Evolutionary conservation across 35 echinoderm and acorn worm genomes (phyloP).

Genomic region (Heliocidaris tuberculata): DNA sequence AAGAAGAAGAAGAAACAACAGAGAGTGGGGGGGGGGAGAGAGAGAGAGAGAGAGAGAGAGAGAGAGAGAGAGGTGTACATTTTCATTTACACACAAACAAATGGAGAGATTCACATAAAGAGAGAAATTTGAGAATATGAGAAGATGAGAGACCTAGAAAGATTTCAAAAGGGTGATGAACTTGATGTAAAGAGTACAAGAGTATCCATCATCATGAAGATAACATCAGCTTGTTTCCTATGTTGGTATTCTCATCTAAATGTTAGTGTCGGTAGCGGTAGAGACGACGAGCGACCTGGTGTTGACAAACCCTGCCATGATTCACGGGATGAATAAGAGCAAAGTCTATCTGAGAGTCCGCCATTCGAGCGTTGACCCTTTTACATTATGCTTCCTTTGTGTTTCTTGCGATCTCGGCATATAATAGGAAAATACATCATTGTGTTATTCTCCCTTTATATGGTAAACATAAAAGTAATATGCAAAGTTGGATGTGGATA

Average conservation of each 20-base stretch:
- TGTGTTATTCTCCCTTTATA: no score
- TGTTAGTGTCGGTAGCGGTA: slow-evolving; percentile 35
- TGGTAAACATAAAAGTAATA: no score
- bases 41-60: no score
- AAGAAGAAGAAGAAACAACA: no score
- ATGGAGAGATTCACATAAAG: no score
- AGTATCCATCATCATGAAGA: neutral
- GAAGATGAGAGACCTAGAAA: neutral
- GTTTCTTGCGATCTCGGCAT: neutral
- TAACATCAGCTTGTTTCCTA: neutral
- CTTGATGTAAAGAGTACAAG: neutral
- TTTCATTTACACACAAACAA: no score
- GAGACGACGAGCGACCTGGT: neutral
- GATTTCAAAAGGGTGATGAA: slow-evolving; percentile 2
- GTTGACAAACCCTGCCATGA: neutral
- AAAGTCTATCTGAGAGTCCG: neutral
- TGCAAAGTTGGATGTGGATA: no score
- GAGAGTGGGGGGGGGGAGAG: no score
- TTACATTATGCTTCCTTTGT: neutral
- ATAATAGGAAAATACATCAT: neutral
- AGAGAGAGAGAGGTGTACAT: no score
- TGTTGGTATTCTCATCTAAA: slow-evolving; percentile 8
- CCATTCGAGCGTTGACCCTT: neutral
- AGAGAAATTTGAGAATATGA: no score
- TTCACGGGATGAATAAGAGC: slow-evolving; percentile 2